Evolutionary conservation across 2,113 vertebrate species (phyloP), one percentile per base, ranked within the genome.

Genomic region (Corythoichthys haematopterus): DNA sequence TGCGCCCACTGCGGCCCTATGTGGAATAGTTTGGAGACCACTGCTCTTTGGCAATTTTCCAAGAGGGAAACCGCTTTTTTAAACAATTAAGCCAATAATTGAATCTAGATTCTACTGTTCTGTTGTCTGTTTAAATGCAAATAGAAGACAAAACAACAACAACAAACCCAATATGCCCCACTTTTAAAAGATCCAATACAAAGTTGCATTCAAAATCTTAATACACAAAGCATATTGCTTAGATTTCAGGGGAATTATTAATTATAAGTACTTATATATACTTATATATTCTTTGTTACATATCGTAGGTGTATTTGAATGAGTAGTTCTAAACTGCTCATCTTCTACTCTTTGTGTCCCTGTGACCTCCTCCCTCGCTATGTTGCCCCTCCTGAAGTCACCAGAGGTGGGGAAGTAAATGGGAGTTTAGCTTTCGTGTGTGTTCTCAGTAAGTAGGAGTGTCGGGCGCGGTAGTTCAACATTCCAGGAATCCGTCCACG

Each of bases 401-500:
- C 66, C 48, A 33, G 77, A 65, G 71, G 62, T 67, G 59, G 69
- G 60, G 72, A 71, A 68, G 66, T 70, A 72, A 77, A 66, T 64
- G 80, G 78, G 78, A 78, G 80, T 79, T 37, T 35, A 79, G 59
- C 64, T 43, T 75, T 74, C 82, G 77, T 87, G 74, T 80, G 83
- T 77, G 78, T 77, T 83, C 78, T 68, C 70, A 78, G 78, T 80
- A 69, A 84, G 85, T 87, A 77, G 83, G 87, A 88, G 87, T 88
- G 85, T 79, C 78, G 79, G 87, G 87, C 62, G 88, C 79, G 83
- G 89, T 75, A 85, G 79, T 84, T 79, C 72, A 85, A 84, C 86
- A 91, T 91, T 91, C 87, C 88, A 87, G 86, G 86, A 91, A 89
- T 89, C 83, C 70, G 69, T 85, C 80, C 72, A 82, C 69, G 79